phyloP scores from a whole-genome alignment of 2,797 vertebrate species.

The Fistularia commersonii region DNA sequence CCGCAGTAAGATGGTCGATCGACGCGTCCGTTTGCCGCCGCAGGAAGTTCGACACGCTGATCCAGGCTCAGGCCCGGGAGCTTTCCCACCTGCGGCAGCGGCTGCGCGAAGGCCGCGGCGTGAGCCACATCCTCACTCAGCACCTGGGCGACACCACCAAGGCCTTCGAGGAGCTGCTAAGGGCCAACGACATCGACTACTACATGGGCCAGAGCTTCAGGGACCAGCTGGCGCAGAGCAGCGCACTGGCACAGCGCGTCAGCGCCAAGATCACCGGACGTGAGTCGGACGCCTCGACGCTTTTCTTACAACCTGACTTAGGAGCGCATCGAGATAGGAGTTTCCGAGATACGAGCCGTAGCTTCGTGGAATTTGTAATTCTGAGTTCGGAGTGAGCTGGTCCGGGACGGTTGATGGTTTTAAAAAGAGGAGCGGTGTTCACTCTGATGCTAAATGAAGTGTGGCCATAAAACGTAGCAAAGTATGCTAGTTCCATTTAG shows the following conservation, averaged over 20 bases:
- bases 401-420: too few species aligned
- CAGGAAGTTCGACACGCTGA: constrained; percentile 87
- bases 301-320: not conserved
- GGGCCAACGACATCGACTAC: constrained; percentile 88
- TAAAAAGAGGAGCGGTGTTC: too few species aligned
- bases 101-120: constrained; percentile 78
- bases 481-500: too few species aligned
- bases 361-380: too few species aligned
- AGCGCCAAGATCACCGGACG: constrained; percentile 78
- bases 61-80: constrained; percentile 92
- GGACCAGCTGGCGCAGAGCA: constrained; percentile 84
- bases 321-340: too few species aligned
- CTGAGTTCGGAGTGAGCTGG: too few species aligned
- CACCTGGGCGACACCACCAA: constrained; percentile 82
- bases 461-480: too few species aligned
- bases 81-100: constrained; percentile 87
- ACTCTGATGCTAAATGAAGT: too few species aligned
- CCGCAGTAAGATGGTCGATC: not conserved
- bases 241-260: constrained; percentile 76
- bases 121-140: constrained; percentile 82
- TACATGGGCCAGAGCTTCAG: constrained; percentile 90
- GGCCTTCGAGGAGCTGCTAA: constrained; percentile 89
- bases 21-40: not conserved
- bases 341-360: too few species aligned
- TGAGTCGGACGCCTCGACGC: constrained; percentile 56